Evolutionary conservation across 2,888 invertebrate genomes (phyloP).

Genomic region (Marasmarcha lunaedactyla): DNA sequence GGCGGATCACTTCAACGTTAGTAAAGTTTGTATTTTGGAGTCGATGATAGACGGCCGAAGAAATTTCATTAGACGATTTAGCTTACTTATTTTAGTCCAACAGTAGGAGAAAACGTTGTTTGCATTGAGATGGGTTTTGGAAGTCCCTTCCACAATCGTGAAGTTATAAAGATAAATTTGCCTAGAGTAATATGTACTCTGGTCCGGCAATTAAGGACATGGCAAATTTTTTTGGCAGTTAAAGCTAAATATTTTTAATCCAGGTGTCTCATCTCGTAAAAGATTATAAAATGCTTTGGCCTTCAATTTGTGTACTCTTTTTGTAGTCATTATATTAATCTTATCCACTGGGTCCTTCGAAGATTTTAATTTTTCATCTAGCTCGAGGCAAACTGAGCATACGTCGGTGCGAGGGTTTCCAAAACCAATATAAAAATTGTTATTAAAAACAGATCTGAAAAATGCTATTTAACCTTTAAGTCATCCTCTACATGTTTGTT

Average conservation of each 20-base stretch:
- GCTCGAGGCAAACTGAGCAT: not conserved
- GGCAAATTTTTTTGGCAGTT: conserved; percentile 13
- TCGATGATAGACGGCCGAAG: conserved; percentile 6
- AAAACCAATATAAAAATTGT: not conserved
- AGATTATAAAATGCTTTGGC: not conserved
- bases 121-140: conserved; percentile 3
- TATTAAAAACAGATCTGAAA: not conserved
- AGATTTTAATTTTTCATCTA: not conserved
- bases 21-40: conserved; percentile 1
- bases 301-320: too few relatives aligned
- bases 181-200: conserved; percentile 8
- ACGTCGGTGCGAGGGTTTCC: not conserved
- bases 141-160: conserved; percentile 8
- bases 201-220: conserved; percentile 10
- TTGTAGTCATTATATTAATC: too few relatives aligned
- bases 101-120: conserved; percentile 9
- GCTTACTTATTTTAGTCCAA: too few relatives aligned
- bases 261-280: not conserved
- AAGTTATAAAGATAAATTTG: conserved; percentile 12
- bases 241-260: conserved; percentile 4
- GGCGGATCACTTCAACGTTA: conserved; percentile 3
- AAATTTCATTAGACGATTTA: too few relatives aligned
- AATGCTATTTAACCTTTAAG: not conserved
- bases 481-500: not conserved
- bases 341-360: too few relatives aligned